phyloP scores from a whole-genome alignment of 2,113 vertebrate genomes.

The Actenoides lindsayi region DNA sequence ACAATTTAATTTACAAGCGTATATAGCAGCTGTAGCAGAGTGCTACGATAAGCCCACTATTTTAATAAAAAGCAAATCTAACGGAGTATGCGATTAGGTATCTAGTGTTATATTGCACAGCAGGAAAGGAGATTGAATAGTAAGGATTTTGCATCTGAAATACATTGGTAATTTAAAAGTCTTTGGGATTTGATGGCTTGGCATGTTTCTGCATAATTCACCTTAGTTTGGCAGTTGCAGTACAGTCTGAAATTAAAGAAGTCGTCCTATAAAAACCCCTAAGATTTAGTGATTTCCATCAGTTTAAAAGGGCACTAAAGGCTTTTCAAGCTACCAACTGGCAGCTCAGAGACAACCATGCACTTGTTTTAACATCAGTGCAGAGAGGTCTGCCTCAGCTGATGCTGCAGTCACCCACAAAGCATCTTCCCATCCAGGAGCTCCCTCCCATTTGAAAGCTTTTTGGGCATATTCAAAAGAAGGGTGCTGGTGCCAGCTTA shows the following conservation, averaged over 20 bases:
- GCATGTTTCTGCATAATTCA: not conserved
- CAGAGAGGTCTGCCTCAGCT: not conserved
- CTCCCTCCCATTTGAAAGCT: not conserved
- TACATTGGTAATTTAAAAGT: not conserved
- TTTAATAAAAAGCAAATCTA: conserved; percentile 32
- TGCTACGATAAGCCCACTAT: not conserved
- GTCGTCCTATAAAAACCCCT: not conserved
- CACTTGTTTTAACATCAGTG: not conserved
- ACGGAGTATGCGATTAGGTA: not conserved
- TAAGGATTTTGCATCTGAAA: not conserved
- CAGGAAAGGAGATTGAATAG: not conserved
- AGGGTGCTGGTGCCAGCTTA: not conserved
- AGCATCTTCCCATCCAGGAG: rapidly evolving
- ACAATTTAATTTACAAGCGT: not conserved
- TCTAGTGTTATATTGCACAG: not conserved
- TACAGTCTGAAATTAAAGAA: not conserved
- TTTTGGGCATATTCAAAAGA: not conserved
- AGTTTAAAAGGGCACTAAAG: not conserved
- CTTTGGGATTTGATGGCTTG: not conserved
- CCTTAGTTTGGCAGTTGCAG: not conserved
- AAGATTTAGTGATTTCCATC: not conserved
- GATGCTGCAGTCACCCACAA: not conserved
- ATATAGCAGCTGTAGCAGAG: not conserved
- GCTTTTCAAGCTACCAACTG: not conserved
- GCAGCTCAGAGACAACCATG: not conserved